phyloP scores from a whole-genome alignment of 2,797 vertebrate genomes.

The Apogon talboti region DNA sequence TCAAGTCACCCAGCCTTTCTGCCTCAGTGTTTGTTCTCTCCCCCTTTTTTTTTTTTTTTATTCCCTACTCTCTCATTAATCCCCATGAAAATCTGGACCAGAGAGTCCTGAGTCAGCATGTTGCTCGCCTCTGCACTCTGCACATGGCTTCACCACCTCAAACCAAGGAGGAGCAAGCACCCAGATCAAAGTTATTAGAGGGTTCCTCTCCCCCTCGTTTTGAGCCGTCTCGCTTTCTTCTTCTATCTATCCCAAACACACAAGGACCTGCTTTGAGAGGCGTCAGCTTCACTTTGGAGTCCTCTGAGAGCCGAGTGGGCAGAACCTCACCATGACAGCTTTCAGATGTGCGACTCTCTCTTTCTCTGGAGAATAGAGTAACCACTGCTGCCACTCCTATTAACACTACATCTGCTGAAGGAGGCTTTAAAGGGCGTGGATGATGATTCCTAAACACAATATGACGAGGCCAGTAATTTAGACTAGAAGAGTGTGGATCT shows the following conservation, averaged over 20 bases:
- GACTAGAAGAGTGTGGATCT: conserved; percentile 17
- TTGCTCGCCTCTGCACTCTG: conserved; percentile 37
- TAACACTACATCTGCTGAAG: conserved; percentile 39
- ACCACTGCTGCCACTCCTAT: conserved; percentile 26
- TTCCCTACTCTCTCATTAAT: conserved; percentile 50
- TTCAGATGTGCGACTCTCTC: conserved; percentile 48
- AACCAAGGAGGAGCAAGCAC: conserved; percentile 44
- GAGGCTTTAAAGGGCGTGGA: conserved; percentile 19
- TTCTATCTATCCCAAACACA: conserved; percentile 25
- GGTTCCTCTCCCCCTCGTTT: conserved; percentile 41
- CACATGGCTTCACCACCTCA: conserved; percentile 65
- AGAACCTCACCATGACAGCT: conserved; percentile 51
- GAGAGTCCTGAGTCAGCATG: conserved; percentile 60
- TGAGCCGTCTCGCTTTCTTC: conserved; percentile 23
- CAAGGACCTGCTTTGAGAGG: conserved; percentile 33
- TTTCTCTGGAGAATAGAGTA: conserved; percentile 28
- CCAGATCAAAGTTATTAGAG: conserved; percentile 60
- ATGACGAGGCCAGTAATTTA: conserved; percentile 33
- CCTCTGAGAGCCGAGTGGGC: conserved; percentile 34
- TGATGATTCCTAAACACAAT: conserved; percentile 38
- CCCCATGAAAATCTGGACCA: conserved; percentile 15
- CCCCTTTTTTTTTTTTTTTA: conserved; percentile 28
- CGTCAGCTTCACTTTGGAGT: conserved; percentile 29
- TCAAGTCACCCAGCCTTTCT: conserved; percentile 14
- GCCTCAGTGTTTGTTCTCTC: conserved; percentile 5